Percentiles rank a stretch among this genome's conserved stretches.
Evolutionary conservation across 2,888 invertebrate species (phyloP).

Genomic region (Lithophane semibrunnea): DNA sequence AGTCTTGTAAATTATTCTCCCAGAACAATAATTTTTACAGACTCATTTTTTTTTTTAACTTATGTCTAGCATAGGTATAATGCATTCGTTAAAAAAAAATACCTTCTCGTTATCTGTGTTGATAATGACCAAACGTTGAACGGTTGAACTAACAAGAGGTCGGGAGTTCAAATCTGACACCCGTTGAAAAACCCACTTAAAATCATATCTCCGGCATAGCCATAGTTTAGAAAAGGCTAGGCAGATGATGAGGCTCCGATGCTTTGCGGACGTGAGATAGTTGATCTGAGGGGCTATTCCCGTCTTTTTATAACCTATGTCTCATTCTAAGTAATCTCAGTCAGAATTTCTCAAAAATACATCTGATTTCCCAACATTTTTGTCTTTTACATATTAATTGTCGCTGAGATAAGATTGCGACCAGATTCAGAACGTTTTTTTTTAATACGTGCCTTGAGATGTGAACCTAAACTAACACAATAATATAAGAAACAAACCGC

Average conservation of each 20-base stretch:
- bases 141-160: slow-evolving; percentile 1
- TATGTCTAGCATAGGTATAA: neutral
- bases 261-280: neutral
- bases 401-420: neutral
- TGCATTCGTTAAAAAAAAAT: neutral
- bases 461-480: neutral
- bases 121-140: slow-evolving; percentile 10
- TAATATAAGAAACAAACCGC: neutral
- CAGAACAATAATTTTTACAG: neutral
- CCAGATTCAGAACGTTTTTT: neutral
- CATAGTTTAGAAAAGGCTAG: neutral
- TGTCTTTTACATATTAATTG: neutral
- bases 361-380: neutral
- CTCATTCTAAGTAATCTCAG: neutral
- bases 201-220: neutral
- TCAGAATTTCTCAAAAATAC: neutral
- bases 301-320: neutral
- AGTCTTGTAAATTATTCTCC: neutral
- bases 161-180: neutral
- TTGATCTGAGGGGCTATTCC: neutral
- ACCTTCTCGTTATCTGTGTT: neutral
- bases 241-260: too few relatives aligned
- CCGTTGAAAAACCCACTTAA: neutral
- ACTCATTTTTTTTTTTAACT: too few relatives aligned
- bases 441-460: neutral